A percentile compares a stretch with the other conserved stretches of the same genome.
phyloP scores from a whole-genome alignment of 2,888 invertebrate species.

The Tenthredo livida region DNA sequence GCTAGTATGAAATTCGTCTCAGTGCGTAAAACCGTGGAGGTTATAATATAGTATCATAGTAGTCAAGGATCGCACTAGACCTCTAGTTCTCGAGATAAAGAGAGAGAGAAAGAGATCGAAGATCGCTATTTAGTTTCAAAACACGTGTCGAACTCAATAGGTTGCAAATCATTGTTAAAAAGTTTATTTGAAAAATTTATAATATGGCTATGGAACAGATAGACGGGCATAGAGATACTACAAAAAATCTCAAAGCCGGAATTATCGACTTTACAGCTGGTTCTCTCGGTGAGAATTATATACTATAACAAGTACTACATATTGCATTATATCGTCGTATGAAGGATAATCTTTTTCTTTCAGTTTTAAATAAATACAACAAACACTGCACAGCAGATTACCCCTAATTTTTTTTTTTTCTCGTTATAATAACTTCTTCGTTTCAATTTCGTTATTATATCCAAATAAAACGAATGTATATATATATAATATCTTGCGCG shows the following conservation, averaged over 20 bases:
- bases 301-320: not conserved
- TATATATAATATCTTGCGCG: not conserved
- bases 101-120: conserved; percentile 10
- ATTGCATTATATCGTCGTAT: not conserved
- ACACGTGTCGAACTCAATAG: conserved; percentile 54
- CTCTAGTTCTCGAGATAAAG: not conserved
- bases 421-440: not conserved
- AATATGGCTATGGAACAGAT: conserved; percentile 64
- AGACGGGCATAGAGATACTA: conserved; percentile 57
- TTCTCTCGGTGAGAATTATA: conserved; percentile 84
- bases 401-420: not conserved
- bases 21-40: not conserved
- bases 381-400: not conserved
- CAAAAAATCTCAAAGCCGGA: conserved; percentile 82
- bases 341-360: not conserved
- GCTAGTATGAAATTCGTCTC: not conserved
- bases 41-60: too few species aligned
- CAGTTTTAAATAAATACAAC: not conserved
- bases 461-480: not conserved
- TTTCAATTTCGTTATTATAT: not conserved
- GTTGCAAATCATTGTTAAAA: not conserved
- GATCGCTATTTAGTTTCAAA: not conserved
- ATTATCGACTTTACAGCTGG: conserved; percentile 91
- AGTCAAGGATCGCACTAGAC: not conserved
- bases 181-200: conserved; percentile 2